phyloP scores from a whole-genome alignment of 2,797 vertebrate species.

The Benthosema pterotum region DNA sequence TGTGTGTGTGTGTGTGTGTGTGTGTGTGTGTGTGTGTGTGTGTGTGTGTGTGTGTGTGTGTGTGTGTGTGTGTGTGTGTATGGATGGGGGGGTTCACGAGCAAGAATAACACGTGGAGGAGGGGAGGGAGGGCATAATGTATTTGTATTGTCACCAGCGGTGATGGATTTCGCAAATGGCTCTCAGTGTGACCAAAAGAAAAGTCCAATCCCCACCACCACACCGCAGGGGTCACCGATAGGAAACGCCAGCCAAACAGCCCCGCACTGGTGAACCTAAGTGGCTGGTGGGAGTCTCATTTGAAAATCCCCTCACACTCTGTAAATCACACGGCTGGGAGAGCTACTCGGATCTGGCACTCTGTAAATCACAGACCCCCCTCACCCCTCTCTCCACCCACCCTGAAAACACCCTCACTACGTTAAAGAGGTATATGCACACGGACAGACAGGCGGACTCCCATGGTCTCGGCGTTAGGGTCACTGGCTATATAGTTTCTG shows the following conservation, averaged over 20 bases:
- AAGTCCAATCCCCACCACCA: too few relatives aligned
- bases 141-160: constrained; percentile 24
- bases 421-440: constrained; percentile 52
- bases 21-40: too few relatives aligned
- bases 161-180: background rate
- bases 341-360: constrained; percentile 35
- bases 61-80: too few relatives aligned
- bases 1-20: too few relatives aligned
- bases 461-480: constrained; percentile 32
- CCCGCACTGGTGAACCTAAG: constrained; percentile 34
- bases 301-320: constrained; percentile 39
- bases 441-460: constrained; percentile 40
- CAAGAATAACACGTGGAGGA: constrained; percentile 28
- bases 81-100: background rate
- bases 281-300: constrained; percentile 30
- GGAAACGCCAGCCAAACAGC: constrained; percentile 29
- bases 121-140: constrained; percentile 15
- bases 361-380: constrained; percentile 42
- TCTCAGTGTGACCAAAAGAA: too few relatives aligned
- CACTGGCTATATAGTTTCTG: background rate
- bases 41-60: too few relatives aligned
- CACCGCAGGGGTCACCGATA: constrained; percentile 11
- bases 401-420: constrained; percentile 3
- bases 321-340: constrained; percentile 50
- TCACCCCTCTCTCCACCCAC: background rate